phyloP scores from a whole-genome alignment of 2,113 vertebrate species.

The Suncus etruscus region DNA sequence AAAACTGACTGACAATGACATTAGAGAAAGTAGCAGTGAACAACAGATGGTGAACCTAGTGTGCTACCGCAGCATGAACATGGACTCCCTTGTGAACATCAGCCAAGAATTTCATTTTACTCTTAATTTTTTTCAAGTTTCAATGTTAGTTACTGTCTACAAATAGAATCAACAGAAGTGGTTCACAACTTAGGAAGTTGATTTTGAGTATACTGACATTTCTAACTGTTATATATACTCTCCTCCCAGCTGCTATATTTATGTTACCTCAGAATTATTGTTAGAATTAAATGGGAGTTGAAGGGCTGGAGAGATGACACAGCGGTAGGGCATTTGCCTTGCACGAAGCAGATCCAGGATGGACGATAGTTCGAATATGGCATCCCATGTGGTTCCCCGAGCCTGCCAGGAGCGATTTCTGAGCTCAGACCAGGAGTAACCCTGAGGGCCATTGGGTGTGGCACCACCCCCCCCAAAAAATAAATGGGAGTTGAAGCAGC shows the following conservation, averaged over 20 bases:
- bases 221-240: conserved; percentile 71
- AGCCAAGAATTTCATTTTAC: conserved; percentile 21
- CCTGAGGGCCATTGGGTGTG: too few species aligned
- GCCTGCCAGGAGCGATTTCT: too few species aligned
- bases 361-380: too few species aligned
- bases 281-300: conserved; percentile 61
- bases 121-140: conserved; percentile 33
- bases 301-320: too few species aligned
- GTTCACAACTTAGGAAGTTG: conserved; percentile 70
- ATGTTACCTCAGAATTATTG: conserved; percentile 64
- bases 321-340: too few species aligned
- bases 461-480: too few species aligned
- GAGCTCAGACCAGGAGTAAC: too few species aligned
- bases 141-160: conserved; percentile 58
- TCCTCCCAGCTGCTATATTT: conserved; percentile 65
- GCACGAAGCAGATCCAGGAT: too few species aligned
- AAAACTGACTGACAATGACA: background rate
- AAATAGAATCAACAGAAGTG: conserved; percentile 78
- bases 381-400: too few species aligned
- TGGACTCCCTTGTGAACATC: background rate
- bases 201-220: conserved; percentile 73
- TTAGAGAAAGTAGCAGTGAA: background rate
- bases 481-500: conserved; percentile 58
- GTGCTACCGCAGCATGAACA: too few species aligned
- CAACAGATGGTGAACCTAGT: background rate